Evolutionary conservation across 2,113 vertebrate genomes (phyloP).

Genomic region (Actenoides lindsayi): DNA sequence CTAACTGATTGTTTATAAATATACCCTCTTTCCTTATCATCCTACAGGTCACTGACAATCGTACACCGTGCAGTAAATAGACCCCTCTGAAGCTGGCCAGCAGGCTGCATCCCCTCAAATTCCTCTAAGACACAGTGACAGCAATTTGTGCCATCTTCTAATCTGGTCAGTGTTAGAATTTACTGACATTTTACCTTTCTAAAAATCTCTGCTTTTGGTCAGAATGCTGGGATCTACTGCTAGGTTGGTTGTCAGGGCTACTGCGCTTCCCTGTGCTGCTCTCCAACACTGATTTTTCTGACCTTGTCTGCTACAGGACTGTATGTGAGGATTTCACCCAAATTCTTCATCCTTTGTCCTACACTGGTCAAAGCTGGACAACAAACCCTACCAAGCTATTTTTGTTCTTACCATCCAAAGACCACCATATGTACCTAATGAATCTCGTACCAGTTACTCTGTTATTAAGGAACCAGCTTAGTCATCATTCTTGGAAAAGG

Average conservation of each 20-base stretch:
- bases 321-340: background rate
- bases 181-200: background rate
- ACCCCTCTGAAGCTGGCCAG: background rate
- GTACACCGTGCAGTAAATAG: background rate
- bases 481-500: conserved; percentile 6
- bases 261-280: background rate
- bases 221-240: background rate
- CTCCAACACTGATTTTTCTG: background rate
- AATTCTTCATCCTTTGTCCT: background rate
- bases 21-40: background rate
- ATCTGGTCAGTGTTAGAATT: background rate
- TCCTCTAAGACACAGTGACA: background rate
- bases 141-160: background rate
- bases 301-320: background rate
- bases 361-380: background rate
- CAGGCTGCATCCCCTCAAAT: background rate
- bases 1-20: background rate
- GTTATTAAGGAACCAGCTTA: background rate
- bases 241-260: background rate
- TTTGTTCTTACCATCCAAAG: background rate
- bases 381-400: background rate
- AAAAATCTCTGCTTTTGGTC: background rate
- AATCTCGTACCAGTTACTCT: rapidly evolving
- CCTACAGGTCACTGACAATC: background rate
- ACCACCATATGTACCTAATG: background rate